Base-by-base conservation (phyloP, 2,888 invertebrate species). In the Prosapia bicincta region DNA sequence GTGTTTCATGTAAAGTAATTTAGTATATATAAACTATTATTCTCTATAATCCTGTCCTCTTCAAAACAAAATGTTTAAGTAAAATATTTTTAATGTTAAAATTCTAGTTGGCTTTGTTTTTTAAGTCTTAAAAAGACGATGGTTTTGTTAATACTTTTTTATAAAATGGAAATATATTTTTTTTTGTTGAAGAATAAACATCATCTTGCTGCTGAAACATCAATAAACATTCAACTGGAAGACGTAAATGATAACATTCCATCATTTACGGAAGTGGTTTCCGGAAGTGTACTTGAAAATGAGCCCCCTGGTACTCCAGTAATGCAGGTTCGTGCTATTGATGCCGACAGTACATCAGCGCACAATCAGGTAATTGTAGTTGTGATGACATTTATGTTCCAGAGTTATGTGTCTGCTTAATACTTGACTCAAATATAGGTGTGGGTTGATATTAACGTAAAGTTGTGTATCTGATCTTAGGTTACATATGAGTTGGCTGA, bases 161-260 rank as follows among this genome's bases (percentile, higher is more conserved):
- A n/a, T n/a, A n/a, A n/a, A n/a, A n/a, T n/a, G n/a, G n/a, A n/a
- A n/a, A n/a, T 65, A 38, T 75, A 79, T 73, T 78, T 76, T 83
- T 83, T 3, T 9, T 30, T 30, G 30, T 30, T 30, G 30, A 88
- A 93, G 86, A 96, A 95, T 84, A 93, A 92, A 81, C 92, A 92
- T 83, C 90, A 91, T 82, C 85, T 96, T 83, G 93, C 92, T 2
- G 91, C 93, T 1, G 94, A 94, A 85, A 92, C 92, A 15, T 90
- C 91, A 74, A 89, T 96, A 71, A 90, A 90, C 81, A 91, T 97
- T 32, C 90, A 91, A 84, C 89, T 97, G 0, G 88, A 90, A 82
- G 97, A 97, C 83, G 95, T 95, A 0, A 97, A 97, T 83, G 97
- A 97, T 83, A 96, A 96, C 82, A 93, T 94, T 80, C 97, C 93